Evolutionary conservation across 1,140 invertebrate genomes (phyloP).

Genomic region (Belonocnema kinseyi): DNA sequence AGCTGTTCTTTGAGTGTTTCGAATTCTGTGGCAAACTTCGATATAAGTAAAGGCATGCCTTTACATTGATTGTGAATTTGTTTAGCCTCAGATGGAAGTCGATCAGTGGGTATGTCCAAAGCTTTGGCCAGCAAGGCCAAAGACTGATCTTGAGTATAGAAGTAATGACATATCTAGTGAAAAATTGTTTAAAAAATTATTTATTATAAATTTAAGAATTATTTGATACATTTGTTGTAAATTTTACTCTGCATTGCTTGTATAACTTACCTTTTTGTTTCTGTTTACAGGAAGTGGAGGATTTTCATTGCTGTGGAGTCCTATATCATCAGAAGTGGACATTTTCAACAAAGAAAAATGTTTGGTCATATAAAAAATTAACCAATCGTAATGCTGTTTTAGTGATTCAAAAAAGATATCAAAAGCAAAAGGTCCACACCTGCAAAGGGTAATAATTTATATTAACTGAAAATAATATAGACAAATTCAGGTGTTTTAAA

Average conservation of each 20-base stretch:
- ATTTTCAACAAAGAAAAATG: constrained; percentile 42
- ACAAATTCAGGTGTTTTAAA: too few species aligned
- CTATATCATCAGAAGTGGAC: constrained; percentile 39
- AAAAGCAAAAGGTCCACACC: constrained; percentile 64
- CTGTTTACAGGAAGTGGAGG: constrained; percentile 64
- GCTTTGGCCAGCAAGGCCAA: constrained; percentile 78
- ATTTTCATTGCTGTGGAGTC: constrained; percentile 60
- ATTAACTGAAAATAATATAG: not conserved
- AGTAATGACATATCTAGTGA: constrained; percentile 77
- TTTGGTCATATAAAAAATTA: constrained; percentile 63
- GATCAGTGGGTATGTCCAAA: constrained; percentile 70
- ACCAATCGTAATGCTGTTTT: constrained; percentile 65
- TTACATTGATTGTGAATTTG: constrained; percentile 79
- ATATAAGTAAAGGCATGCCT: constrained; percentile 80
- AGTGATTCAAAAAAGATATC: constrained; percentile 63
- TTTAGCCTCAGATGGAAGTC: constrained; percentile 78
- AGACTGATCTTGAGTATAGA: constrained; percentile 79
- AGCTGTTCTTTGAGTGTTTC: constrained; percentile 78
- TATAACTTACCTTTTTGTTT: constrained; percentile 59
- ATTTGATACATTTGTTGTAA: too few species aligned
- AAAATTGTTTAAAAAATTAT: not conserved
- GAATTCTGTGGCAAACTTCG: constrained; percentile 79
- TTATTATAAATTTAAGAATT: too few species aligned
- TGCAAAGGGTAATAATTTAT: constrained; percentile 51
- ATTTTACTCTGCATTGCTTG: too few species aligned